Base-by-base conservation (phyloP, 2,797 vertebrate species). In the Esox lucius region DNA sequence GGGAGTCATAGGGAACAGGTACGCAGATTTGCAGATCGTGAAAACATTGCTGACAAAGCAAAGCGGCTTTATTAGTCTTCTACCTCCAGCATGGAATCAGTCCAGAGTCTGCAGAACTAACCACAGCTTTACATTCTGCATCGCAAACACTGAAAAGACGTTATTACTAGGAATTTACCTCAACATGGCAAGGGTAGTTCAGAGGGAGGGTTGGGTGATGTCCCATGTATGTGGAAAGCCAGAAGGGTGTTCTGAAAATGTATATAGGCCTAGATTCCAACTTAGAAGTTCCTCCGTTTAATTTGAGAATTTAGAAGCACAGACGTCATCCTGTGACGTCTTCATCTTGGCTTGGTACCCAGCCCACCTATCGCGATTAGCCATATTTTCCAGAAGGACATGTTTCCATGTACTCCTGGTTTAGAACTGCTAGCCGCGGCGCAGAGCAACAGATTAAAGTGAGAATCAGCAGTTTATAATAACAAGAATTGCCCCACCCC, bases 11-110 rank as follows among this genome's bases (percentile, higher is more conserved):
- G 80, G 81, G 84, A 84, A 19, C 73, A 83, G 82, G 84, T 77
- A 31, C n/a, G 59, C 53, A 22, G 53, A 59, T 7, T 17, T 7
- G 19, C 48, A 49, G 2, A 68, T 62, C 6, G 0, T 46, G 12
- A 62, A 84, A 85, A 80, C 71, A 85, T 79, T 87, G 90, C 92
- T 92, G 90, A 93, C 71, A 0, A 76, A 26, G 82, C 85, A 89
- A 51, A 85, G n/a, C 83, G 70, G 48, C 78, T 67, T 70, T 74
- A 39, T 39, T 39, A 3, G n/a, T 75, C 17, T 75, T 73, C 84
- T 83, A 26, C 19, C 51, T 56, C 51, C 65, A 39, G 24, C 48
- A 33, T 17, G 68, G 19, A 17, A 70, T 33, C 5, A 22, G 17
- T 5, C 67, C n/a, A 75, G 24, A 68, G 46, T 6, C 16, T 12